These are phyloP conservation scores for Chondrosia reniformis DNA, from an alignment of 37 sponge, comb jelly and placozoan species.

Conservation along the genomic window DNA sequence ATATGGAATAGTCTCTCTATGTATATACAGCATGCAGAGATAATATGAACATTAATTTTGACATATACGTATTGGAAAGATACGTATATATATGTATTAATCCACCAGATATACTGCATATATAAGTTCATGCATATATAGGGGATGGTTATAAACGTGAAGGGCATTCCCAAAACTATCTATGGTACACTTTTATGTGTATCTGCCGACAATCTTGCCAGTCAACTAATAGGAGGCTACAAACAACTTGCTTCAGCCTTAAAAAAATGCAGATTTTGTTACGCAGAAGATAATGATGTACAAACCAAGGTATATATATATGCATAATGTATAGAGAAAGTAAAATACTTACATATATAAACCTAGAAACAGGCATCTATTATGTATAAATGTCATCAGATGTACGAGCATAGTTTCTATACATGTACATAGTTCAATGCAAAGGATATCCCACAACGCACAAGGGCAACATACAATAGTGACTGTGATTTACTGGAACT, in stretches of 20 bases:
- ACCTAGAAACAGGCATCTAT: neutral
- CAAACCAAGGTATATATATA: conserved; percentile 26
- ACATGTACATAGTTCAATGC: neutral
- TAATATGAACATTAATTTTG: too few relatives aligned
- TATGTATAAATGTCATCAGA: neutral
- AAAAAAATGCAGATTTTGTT: conserved; percentile 26
- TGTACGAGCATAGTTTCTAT: neutral
- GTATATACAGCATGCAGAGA: too few relatives aligned
- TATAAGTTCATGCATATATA: neutral
- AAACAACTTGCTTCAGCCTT: conserved; percentile 29
- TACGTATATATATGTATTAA: too few relatives aligned
- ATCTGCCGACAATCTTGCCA: neutral
- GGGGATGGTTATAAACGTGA: neutral
- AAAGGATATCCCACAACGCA: neutral
- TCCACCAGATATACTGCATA: too few relatives aligned
- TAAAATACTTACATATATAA: neutral
- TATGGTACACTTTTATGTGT: neutral
- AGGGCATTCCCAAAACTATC: neutral
- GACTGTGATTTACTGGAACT: neutral
- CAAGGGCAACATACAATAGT: neutral
- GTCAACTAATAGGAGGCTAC: conserved; percentile 30
- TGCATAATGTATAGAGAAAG: neutral
- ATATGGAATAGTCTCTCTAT: too few relatives aligned
- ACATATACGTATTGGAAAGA: too few relatives aligned
- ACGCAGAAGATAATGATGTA: conserved; percentile 9